Conservation (phyloP, 2,888 invertebrate species). For the Ferrisia virgata region DNA sequence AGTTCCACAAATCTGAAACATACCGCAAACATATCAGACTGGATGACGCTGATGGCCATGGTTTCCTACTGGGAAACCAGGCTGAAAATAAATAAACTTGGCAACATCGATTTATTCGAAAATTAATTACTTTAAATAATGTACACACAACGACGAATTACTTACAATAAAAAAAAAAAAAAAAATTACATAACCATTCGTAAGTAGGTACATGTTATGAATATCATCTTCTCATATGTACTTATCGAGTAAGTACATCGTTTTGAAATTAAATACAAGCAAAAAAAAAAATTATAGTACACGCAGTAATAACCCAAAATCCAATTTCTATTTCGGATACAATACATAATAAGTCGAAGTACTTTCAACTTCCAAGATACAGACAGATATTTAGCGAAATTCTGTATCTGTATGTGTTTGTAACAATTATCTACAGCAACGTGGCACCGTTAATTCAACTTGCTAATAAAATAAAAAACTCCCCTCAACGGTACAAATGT, state of each 20-base stretch:
- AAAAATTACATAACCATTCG: neutral
- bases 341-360: too few species aligned
- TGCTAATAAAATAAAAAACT: neutral
- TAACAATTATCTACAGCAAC: neutral
- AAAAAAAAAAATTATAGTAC: neutral
- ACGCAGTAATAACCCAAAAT: neutral
- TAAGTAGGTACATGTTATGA: neutral
- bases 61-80: too few species aligned
- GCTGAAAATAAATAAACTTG: neutral
- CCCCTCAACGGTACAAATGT: too few species aligned
- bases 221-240: neutral
- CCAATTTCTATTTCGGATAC: neutral
- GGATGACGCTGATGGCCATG: too few species aligned
- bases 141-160: neutral
- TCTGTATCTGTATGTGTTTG: too few species aligned
- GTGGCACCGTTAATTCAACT: neutral
- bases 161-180: neutral
- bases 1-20: too few species aligned
- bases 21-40: too few species aligned
- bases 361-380: too few species aligned
- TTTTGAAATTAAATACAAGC: neutral
- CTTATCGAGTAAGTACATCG: neutral
- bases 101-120: constrained; percentile 15
- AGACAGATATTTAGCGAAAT: too few species aligned
- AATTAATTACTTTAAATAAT: neutral